Percentiles rank a stretch among this genome's conserved stretches.
Evolutionary conservation across 1,140 invertebrate species (phyloP).

Genomic region (Centruroides sculpturatus): DNA sequence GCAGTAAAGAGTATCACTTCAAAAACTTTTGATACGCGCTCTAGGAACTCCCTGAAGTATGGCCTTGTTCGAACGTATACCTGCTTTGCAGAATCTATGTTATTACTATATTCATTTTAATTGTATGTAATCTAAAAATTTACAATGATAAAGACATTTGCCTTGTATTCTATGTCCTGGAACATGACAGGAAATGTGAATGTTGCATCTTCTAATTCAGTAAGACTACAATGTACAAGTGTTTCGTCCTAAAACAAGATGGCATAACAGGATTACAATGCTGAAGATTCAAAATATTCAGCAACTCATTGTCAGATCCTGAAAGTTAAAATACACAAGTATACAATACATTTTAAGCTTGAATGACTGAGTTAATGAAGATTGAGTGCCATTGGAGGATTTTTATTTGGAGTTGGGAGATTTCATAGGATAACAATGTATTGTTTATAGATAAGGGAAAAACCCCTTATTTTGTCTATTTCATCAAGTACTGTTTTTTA

Average conservation of each 20-base stretch:
- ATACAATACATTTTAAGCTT: not conserved
- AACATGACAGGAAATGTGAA: conserved; percentile 90
- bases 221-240: conserved; percentile 84
- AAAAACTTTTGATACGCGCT: conserved; percentile 72
- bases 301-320: not conserved
- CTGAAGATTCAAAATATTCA: no score
- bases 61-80: conserved; percentile 86
- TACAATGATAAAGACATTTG: conserved; percentile 14
- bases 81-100: conserved; percentile 18
- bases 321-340: not conserved
- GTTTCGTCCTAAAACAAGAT: conserved; percentile 65
- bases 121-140: not conserved
- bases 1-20: conserved; percentile 95
- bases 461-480: no score
- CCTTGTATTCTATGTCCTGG: conserved; percentile 72
- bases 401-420: no score
- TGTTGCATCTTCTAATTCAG: conserved; percentile 77
- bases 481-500: no score
- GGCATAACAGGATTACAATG: conserved; percentile 1
- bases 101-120: no score
- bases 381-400: no score
- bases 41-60: conserved; percentile 79
- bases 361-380: not conserved
- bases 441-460: no score
- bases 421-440: no score